Conservation (phyloP, 2,888 invertebrate species). For the Melieria picta region DNA sequence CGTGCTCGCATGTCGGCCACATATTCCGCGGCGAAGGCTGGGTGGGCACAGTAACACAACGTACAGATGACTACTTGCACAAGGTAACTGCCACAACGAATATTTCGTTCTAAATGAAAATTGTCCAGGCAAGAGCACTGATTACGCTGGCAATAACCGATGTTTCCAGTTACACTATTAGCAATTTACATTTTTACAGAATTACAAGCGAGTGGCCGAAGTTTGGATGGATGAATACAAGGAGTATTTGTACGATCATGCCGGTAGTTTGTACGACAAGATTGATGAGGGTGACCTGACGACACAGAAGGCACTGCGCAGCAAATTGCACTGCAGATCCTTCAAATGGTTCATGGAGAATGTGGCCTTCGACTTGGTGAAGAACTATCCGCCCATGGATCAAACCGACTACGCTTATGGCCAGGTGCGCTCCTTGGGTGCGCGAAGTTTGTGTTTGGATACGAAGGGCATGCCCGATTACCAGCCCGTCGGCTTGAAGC, state of each 20-base stretch:
- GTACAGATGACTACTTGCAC: constrained; percentile 39
- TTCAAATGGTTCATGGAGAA: constrained; percentile 95
- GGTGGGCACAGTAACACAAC: constrained; percentile 18
- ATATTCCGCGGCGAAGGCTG: constrained; percentile 76
- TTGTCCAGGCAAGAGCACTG: neutral
- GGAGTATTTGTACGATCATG: constrained; percentile 80
- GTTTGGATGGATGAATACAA: constrained; percentile 99
- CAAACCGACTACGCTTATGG: constrained; percentile 84
- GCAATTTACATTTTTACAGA: constrained; percentile 67
- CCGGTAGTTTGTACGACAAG: constrained; percentile 75
- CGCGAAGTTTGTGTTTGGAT: constrained; percentile 77
- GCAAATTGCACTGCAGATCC: constrained; percentile 82
- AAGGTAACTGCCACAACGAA: constrained; percentile 32
- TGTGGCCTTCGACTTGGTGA: constrained; percentile 87
- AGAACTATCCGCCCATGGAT: constrained; percentile 88
- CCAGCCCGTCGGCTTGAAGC: constrained; percentile 48
- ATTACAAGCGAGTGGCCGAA: constrained; percentile 84
- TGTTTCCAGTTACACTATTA: neutral
- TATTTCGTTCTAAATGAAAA: neutral
- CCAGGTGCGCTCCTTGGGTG: constrained; percentile 73
- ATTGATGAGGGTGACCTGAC: constrained; percentile 84
- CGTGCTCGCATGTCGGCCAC: constrained; percentile 93
- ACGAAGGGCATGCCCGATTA: constrained; percentile 67
- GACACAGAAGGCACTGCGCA: constrained; percentile 78
- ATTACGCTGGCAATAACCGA: neutral